A percentile compares a stretch with the other conserved stretches of the same genome.
These are phyloP conservation scores for Brachionus angularis DNA, from an alignment of 1,140 invertebrate genomes.

Conservation along the genomic window DNA sequence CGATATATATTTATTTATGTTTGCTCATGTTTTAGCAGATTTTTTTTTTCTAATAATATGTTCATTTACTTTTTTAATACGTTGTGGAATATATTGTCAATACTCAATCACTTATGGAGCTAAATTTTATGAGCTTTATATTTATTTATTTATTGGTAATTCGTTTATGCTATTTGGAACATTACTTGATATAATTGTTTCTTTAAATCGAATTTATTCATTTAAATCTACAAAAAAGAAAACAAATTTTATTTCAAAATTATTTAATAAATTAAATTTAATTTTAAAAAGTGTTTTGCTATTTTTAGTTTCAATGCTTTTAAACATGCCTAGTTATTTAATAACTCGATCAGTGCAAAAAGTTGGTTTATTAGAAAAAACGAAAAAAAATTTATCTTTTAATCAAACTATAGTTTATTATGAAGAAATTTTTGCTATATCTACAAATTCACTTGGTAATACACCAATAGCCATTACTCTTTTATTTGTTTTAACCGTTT, in stretches of 20 bases:
- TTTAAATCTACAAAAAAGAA: neutral
- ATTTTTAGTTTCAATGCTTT: neutral
- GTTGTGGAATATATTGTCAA: slow-evolving; percentile 1
- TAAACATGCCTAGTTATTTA: neutral
- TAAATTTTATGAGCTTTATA: slow-evolving; percentile 38
- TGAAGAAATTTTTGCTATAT: no score
- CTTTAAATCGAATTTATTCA: neutral
- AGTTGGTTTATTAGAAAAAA: no score
- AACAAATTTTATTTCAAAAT: neutral
- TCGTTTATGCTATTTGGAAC: slow-evolving; percentile 1
- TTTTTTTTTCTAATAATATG: neutral
- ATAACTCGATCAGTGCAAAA: neutral
- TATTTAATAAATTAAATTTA: neutral
- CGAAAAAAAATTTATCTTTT: no score
- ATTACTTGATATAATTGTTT: slow-evolving; percentile 12
- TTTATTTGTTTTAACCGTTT: no score
- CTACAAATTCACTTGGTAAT: no score
- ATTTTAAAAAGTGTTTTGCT: neutral
- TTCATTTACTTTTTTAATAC: neutral
- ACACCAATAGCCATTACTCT: no score
- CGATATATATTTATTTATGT: neutral
- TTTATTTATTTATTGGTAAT: slow-evolving; percentile 32
- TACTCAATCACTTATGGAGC: neutral
- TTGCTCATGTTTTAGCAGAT: neutral
- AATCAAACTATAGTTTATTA: no score